These are phyloP conservation scores for Bombus balteatus DNA, from an alignment of 1,140 invertebrate species.

Conservation along the genomic window DNA sequence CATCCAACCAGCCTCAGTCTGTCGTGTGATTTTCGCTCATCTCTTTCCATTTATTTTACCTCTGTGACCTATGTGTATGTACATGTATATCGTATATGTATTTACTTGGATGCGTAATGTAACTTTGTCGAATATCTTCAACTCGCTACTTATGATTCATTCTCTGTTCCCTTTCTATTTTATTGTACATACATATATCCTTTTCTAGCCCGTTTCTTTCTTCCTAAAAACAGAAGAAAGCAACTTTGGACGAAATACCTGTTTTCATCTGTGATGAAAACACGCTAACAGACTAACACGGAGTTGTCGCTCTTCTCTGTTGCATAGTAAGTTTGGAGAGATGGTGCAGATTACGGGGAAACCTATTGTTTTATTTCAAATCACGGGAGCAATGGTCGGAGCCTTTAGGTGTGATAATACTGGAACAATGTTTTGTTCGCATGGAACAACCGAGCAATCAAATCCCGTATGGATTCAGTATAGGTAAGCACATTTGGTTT, in stretches of 20 bases:
- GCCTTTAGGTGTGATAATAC: slow-evolving; percentile 92
- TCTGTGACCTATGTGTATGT: not conserved
- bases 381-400: slow-evolving; percentile 94
- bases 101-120: too few relatives aligned
- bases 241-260: not conserved
- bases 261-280: not conserved
- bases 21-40: too few relatives aligned
- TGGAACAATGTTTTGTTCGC: slow-evolving; percentile 92
- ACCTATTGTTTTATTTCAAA: slow-evolving; percentile 97
- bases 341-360: slow-evolving; percentile 96
- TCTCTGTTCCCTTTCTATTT: too few relatives aligned
- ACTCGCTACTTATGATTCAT: too few relatives aligned
- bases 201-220: too few relatives aligned
- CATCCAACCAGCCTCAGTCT: too few relatives aligned
- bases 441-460: slow-evolving; percentile 85
- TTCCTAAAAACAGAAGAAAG: too few relatives aligned
- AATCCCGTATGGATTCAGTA: slow-evolving; percentile 80
- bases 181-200: too few relatives aligned
- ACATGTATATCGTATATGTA: too few relatives aligned
- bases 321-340: slow-evolving; percentile 90
- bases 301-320: slow-evolving; percentile 55
- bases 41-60: too few relatives aligned
- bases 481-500: slow-evolving; percentile 72
- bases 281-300: slow-evolving; percentile 11
- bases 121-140: too few relatives aligned